A percentile compares a stretch with the other conserved stretches of the same genome.
phyloP scores from a whole-genome alignment of 2,113 vertebrate species.

The Bufo bufo region DNA sequence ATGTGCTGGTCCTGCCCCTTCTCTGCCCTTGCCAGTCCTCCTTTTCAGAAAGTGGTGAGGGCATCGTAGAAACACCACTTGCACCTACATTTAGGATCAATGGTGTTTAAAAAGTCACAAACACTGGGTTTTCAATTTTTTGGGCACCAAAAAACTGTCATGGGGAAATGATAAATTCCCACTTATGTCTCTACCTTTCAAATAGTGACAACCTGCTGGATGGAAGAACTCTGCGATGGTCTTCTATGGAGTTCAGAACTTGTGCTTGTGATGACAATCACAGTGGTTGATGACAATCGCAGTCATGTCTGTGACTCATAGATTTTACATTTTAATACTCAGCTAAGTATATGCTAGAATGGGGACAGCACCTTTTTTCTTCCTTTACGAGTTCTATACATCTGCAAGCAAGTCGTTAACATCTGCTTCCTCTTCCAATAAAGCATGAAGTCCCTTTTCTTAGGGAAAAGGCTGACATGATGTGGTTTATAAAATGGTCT shows the following conservation, averaged over 20 bases:
- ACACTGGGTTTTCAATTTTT: too few relatives aligned
- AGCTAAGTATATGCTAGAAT: neutral
- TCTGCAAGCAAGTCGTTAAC: slow-evolving; percentile 32
- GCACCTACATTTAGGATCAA: too few relatives aligned
- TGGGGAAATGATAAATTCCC: too few relatives aligned
- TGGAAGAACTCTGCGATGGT: neutral
- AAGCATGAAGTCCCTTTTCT: slow-evolving; percentile 50
- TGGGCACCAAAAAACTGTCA: too few relatives aligned
- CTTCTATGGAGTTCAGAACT: neutral
- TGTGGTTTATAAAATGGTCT: slow-evolving; percentile 6
- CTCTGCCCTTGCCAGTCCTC: too few relatives aligned
- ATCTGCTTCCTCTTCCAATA: slow-evolving; percentile 49
- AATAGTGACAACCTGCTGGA: neutral
- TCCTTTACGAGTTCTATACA: slow-evolving; percentile 24
- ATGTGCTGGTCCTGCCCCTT: too few relatives aligned
- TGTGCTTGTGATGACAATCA: neutral
- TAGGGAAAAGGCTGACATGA: slow-evolving; percentile 30
- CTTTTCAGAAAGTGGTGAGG: too few relatives aligned
- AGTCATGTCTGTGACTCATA: neutral
- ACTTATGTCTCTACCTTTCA: neutral
- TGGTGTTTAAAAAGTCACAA: too few relatives aligned
- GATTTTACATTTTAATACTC: neutral
- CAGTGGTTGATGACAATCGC: neutral
- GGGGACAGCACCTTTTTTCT: slow-evolving; percentile 43
- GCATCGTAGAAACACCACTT: too few relatives aligned